Base-by-base conservation (phyloP, 2,797 vertebrate species). In the Coranthus polyacanthus region DNA sequence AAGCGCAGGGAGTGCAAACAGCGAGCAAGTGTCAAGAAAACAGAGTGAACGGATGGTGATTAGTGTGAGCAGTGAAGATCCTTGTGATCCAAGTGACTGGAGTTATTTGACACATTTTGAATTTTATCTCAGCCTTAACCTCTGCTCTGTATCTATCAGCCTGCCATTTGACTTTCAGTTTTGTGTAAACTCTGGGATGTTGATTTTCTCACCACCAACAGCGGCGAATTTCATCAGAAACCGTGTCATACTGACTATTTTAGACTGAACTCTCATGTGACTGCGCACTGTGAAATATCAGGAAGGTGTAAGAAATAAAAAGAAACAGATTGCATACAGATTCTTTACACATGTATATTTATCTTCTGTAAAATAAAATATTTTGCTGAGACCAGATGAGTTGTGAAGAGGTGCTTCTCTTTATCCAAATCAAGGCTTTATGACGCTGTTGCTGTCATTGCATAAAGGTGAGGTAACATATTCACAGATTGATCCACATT, bases 241-340 rank as follows among this genome's bases (percentile, higher is more conserved):
- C 42, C 20, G 12, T 2, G 2, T 51, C 43, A 22, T 12, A 34
- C 11, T 17, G 52, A 44, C 26, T 17, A 41, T 65, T 66, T 62
- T 26, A 60, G 64, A 57, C 60, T 69, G 10, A 8, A 36, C 6
- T 1, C 34, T 37, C 57, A 52, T 36, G 63, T 69, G 75, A 79
- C 75, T 73, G 65, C 36, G 52, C 75, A 70, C 75, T 84, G 84
- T 37, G 82, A 84, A 59, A 53, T 49, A 21, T 39, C 22, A 53
- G 37, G 13, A 34, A 37, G 34, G 9, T 65, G 54, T 49, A 24
- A 57, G 41, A 54, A 52, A 36, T 13, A 11, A 13, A 52, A 17
- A 24, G n/a, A 42, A 21, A 44, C 2, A 37, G 13, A 51, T 20
- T 34, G 11, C 46, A 58, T 26, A 65, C 34, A 64, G 37, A 62